A percentile compares a stretch with the other conserved stretches of the same genome.
Evolutionary conservation across 1,140 invertebrate species (phyloP).

Genomic region (Littorina saxatilis): DNA sequence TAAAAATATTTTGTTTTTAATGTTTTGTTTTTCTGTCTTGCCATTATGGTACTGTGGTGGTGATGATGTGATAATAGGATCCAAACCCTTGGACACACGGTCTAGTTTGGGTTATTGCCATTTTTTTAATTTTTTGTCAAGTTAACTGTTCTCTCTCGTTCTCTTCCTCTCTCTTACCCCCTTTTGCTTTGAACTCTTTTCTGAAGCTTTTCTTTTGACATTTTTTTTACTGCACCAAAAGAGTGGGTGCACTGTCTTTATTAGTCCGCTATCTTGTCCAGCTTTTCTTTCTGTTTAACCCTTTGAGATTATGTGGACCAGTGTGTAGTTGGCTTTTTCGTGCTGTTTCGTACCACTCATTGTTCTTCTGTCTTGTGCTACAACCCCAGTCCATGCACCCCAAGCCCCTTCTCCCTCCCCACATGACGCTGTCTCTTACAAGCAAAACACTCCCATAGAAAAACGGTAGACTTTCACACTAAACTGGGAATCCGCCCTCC

Average conservation of each 20-base stretch:
- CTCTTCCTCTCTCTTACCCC: not conserved
- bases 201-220: not conserved
- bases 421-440: conserved; percentile 26
- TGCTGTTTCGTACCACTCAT: conserved; percentile 14
- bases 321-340: conserved; percentile 26
- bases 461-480: too few species aligned
- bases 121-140: too few species aligned
- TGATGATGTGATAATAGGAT: too few species aligned
- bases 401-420: not conserved
- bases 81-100: too few species aligned
- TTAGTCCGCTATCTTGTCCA: not conserved
- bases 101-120: not conserved
- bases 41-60: not conserved
- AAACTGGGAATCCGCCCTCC: too few species aligned
- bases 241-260: not conserved
- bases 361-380: conserved; percentile 14
- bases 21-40: not conserved
- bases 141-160: too few species aligned
- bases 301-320: conserved; percentile 12
- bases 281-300: not conserved
- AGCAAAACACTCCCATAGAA: not conserved
- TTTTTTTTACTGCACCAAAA: not conserved
- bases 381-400: conserved; percentile 13
- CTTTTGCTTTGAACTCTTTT: too few species aligned
- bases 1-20: not conserved